Percentiles rank a stretch among this genome's conserved stretches.
phyloP scores from a whole-genome alignment of 2,113 vertebrate species.

The Nothocercus julius region DNA sequence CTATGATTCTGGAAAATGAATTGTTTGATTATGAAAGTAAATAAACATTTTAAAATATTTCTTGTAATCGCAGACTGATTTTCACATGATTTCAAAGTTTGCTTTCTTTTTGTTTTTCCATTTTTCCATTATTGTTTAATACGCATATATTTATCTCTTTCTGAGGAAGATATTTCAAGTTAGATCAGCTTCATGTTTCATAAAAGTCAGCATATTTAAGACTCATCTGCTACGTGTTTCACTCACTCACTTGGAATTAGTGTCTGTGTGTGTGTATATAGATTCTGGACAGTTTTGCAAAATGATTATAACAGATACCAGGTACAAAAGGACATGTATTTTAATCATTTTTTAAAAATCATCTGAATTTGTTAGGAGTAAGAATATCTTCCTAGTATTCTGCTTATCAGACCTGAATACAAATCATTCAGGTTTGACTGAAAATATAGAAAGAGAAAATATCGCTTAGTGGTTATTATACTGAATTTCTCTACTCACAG shows the following conservation, averaged over 20 bases:
- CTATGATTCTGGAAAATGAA: background rate
- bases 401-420: background rate
- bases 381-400: background rate
- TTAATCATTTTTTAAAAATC: background rate
- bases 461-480: background rate
- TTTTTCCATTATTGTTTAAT: background rate
- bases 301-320: background rate
- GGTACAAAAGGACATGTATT: background rate
- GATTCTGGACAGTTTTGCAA: background rate
- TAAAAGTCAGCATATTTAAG: background rate
- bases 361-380: background rate
- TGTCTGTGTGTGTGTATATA: background rate
- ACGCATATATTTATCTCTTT: background rate
- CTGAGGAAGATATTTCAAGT: background rate
- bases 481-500: background rate
- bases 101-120: background rate
- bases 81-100: background rate
- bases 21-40: background rate
- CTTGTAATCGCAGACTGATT: background rate
- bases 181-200: background rate
- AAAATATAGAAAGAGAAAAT: background rate
- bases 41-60: background rate
- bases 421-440: background rate
- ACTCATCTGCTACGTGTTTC: background rate
- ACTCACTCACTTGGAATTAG: background rate